phyloP scores from a whole-genome alignment of 2,797 vertebrate genomes.

The Sebastes diaconus region DNA sequence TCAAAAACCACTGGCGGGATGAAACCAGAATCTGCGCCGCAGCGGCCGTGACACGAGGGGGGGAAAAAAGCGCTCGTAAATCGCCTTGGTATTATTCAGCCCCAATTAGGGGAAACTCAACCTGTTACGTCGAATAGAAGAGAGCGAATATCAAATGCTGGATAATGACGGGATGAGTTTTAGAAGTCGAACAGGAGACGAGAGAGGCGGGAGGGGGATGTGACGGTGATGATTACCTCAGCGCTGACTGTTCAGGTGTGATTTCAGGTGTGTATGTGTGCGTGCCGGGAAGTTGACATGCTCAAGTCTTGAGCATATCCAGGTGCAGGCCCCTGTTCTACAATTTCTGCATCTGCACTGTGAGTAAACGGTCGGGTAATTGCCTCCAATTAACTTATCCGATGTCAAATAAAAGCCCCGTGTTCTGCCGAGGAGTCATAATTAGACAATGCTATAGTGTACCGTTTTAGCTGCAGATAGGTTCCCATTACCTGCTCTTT shows the following conservation, averaged over 20 bases:
- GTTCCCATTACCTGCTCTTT: slow-evolving; percentile 49
- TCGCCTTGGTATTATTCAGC: slow-evolving; percentile 71
- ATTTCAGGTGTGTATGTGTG: slow-evolving; percentile 50
- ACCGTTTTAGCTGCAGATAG: slow-evolving; percentile 43
- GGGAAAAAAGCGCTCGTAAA: slow-evolving; percentile 61
- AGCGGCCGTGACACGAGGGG: slow-evolving; percentile 14
- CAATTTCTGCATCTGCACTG: slow-evolving; percentile 52
- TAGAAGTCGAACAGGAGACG: slow-evolving; percentile 45
- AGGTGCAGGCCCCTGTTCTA: slow-evolving; percentile 57
- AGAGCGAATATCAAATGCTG: slow-evolving; percentile 73
- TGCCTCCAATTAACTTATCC: slow-evolving; percentile 69
- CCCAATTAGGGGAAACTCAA: slow-evolving; percentile 81
- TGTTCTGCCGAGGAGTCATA: slow-evolving; percentile 44
- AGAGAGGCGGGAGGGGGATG: slow-evolving; percentile 16
- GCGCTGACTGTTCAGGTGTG: slow-evolving; percentile 49
- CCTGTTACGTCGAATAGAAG: slow-evolving; percentile 67
- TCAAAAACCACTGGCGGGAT: slow-evolving; percentile 71
- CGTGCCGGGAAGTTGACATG: slow-evolving; percentile 33
- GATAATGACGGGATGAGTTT: slow-evolving; percentile 73
- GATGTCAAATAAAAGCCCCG: slow-evolving; percentile 60
- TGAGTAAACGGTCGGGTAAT: slow-evolving; percentile 59
- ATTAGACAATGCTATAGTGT: slow-evolving; percentile 46
- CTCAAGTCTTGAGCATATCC: slow-evolving; percentile 47
- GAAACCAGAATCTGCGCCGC: slow-evolving; percentile 75
- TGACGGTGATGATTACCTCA: slow-evolving; percentile 62